Base-by-base conservation (phyloP, 2,888 invertebrate species). In the Gastracanthus pulcherrimus region DNA sequence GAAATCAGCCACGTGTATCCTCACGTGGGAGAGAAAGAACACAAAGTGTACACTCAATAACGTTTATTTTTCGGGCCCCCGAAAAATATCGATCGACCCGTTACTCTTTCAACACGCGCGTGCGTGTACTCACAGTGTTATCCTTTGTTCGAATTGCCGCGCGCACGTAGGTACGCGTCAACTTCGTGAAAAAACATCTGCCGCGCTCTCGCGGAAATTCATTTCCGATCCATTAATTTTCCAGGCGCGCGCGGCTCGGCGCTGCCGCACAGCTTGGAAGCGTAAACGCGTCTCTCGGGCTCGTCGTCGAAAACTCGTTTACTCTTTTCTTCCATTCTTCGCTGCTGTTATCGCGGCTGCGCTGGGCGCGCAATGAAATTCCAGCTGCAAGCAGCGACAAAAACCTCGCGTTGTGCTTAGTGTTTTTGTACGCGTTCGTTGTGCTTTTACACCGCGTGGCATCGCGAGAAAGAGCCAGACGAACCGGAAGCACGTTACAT, bases 171-270 rank as follows among this genome's bases (percentile, higher is more conserved):
- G n/a, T n/a, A n/a, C n/a, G n/a, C n/a, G n/a, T n/a, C n/a, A n/a
- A n/a, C n/a, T n/a, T n/a, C n/a, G 31, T 6, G n/a, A 29, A 55
- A 48, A 58, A 67, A 67, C 76, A 76, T 76, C 76, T 76, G 76
- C 76, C 41, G 29, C 34, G 23, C 26, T 23, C 60, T 48, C 48
- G 29, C 75, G 75, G 66, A 76, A 76, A 66, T 48, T 26, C 55
- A 66, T 55, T 76, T 76, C 45, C 58, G 72, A 60, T 45, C 9
- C 45, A 29, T 34, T 34, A 23, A 64, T 64, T 75, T 75, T 48
- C 48, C 71, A 58, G 38, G 48, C 9, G 29, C 34, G 4, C 16
- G 0, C n/a, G 1, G n/a, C n/a, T n/a, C n/a, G 19, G 55, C 45
- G 23, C 51, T 23, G 11, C 51, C n/a, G n/a, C n/a, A n/a, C n/a